Percentiles rank a stretch among this genome's conserved stretches.
phyloP scores from a whole-genome alignment of 2,113 vertebrate species.

The Grammomys dolichurus region DNA sequence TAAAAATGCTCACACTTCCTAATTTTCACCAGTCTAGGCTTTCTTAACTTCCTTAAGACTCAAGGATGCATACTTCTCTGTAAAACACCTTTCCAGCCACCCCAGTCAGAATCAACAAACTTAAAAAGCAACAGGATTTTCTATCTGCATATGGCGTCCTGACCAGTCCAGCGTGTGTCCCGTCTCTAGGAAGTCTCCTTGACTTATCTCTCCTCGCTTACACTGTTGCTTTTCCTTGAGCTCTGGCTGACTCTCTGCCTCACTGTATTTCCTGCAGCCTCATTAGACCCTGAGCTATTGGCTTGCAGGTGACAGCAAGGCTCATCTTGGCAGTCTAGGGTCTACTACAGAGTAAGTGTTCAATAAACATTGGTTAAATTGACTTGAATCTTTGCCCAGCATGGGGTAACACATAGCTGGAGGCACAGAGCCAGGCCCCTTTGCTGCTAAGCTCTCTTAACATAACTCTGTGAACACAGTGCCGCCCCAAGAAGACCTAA shows the following conservation, averaged over 20 bases:
- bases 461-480: fast-evolving
- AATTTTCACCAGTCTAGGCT: background rate
- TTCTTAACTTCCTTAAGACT: background rate
- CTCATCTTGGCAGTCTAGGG: background rate
- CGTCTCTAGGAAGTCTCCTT: background rate
- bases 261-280: fast-evolving
- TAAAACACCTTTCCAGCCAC: background rate
- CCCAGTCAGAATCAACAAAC: background rate
- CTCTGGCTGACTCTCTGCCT: background rate
- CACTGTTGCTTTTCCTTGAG: background rate
- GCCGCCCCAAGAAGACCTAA: background rate
- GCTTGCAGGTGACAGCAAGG: background rate
- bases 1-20: background rate
- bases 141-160: background rate
- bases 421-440: background rate
- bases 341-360: background rate
- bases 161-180: background rate
- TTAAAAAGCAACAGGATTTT: background rate
- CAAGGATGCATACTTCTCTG: background rate
- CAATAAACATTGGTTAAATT: background rate
- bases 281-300: background rate
- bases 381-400: background rate
- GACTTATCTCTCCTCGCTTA: background rate
- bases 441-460: background rate
- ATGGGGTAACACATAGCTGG: fast-evolving